Percentiles rank a stretch among this genome's conserved stretches.
Conservation (phyloP, 2,113 vertebrate species). For the Danio rerio region DNA sequence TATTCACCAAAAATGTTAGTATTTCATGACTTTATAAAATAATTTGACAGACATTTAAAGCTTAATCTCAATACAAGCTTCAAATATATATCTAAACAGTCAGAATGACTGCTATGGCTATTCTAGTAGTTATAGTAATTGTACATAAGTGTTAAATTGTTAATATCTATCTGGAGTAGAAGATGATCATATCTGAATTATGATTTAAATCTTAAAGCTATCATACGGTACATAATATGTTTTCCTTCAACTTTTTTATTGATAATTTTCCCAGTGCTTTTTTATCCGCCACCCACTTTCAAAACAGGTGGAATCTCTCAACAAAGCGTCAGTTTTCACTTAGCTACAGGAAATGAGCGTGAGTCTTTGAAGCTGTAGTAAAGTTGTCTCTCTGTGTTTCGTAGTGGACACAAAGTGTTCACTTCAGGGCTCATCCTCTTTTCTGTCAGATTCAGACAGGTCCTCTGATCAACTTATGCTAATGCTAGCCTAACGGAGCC, state of each 20-base stretch:
- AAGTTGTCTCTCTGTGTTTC: constrained; percentile 1
- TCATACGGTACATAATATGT: too few species aligned
- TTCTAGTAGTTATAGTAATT: too few species aligned
- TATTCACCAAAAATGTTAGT: too few species aligned
- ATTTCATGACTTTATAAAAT: too few species aligned
- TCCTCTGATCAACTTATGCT: constrained; percentile 83
- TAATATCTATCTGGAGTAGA: not conserved
- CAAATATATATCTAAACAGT: too few species aligned
- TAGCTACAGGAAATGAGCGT: not conserved
- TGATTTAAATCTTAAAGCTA: not conserved
- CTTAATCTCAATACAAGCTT: too few species aligned
- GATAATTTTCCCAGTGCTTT: not conserved
- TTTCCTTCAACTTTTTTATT: not conserved
- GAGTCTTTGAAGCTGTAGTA: constrained; percentile 2
- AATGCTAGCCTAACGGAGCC: constrained; percentile 81
- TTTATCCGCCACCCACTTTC: not conserved
- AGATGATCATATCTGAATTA: not conserved
- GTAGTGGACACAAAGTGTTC: constrained; percentile 55
- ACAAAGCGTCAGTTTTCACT: not conserved
- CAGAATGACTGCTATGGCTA: too few species aligned
- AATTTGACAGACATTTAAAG: too few species aligned
- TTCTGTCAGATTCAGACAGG: constrained; percentile 73
- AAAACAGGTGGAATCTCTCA: not conserved
- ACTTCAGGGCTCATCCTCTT: constrained; percentile 76
- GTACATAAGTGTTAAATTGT: too few species aligned